A percentile compares a stretch with the other conserved stretches of the same genome.
These are phyloP conservation scores for Brassicogethes aeneus DNA, from an alignment of 2,888 invertebrate species.

Conservation along the genomic window DNA sequence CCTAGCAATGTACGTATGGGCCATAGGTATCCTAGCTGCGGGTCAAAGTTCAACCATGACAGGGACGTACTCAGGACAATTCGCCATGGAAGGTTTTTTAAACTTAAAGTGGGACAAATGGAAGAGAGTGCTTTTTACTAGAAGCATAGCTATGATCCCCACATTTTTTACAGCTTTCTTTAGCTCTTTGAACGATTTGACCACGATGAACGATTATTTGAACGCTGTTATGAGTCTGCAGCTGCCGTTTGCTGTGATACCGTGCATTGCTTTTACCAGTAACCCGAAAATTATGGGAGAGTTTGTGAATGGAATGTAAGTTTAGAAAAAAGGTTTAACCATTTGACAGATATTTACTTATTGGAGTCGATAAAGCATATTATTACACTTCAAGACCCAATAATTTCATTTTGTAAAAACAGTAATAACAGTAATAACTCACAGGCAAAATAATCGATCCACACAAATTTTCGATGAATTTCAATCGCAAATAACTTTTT, in stretches of 20 bases:
- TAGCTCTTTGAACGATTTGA: slow-evolving; percentile 57
- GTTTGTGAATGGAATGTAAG: slow-evolving; percentile 69
- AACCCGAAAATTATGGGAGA: slow-evolving; percentile 70
- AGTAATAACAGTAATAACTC: no score
- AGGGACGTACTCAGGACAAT: slow-evolving; percentile 75
- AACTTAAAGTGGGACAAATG: slow-evolving; percentile 77
- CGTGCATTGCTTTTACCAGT: slow-evolving; percentile 78
- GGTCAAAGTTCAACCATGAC: slow-evolving; percentile 80
- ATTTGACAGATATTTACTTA: no score
- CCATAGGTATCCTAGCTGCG: slow-evolving; percentile 68
- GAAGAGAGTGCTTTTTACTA: slow-evolving; percentile 77
- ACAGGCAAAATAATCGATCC: no score
- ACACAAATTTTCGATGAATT: no score
- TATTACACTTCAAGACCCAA: no score
- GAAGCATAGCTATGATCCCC: slow-evolving; percentile 71
- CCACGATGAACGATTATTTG: slow-evolving; percentile 71
- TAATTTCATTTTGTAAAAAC: no score
- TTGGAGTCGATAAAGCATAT: no score
- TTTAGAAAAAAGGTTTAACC: no score
- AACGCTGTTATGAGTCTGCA: slow-evolving; percentile 85
- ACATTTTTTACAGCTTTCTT: slow-evolving; percentile 62
- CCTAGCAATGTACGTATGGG: slow-evolving; percentile 75
- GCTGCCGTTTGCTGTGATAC: slow-evolving; percentile 77
- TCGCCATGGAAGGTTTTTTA: slow-evolving; percentile 84
- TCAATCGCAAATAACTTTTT: no score